Evolutionary conservation across 2,113 vertebrate genomes (phyloP), one percentile per base, ranked within the genome.

Genomic region (Actinemys pallida): DNA sequence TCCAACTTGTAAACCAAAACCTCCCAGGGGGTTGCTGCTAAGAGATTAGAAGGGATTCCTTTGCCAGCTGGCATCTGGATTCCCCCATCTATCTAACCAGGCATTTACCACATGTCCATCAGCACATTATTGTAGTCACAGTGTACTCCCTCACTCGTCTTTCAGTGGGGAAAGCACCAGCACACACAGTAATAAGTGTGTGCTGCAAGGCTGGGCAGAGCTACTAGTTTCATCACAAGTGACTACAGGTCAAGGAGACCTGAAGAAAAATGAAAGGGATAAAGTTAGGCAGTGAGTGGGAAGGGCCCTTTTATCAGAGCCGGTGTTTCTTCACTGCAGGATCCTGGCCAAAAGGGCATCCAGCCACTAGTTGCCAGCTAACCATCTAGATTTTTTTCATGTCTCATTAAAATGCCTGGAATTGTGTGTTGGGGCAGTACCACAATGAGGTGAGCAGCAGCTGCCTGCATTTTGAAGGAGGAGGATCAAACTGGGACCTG

Each of bases 1-100:
- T 96, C 50, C 84, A 95, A 65, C 47, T 88, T 81, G 87, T 95
- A 96, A 97, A 83, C 53, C 31, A 92, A 96, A 91, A 94, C 92
- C 87, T 95, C 87, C 87, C 79, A 17, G 65, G 86, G 54, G 90
- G 42, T 79, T 96, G 92, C 89, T 95, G 72, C 89, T 88, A 86
- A 84, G 62, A 91, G 95, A 95, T 93, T 84, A 95, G 72, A 94
- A 81, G 92, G 86, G 90, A 95, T 83, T 95, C 81, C 83, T 95
- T 5, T 0, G 8, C 89, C 89, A 97, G 0, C 10, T 93, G 94
- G 85, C 86, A 92, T 94, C 79, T 96, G 83, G 56, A 79, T 94
- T 94, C 49, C 47, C 42, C 52, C 17, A 1, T 52, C 4, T 2
- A 2, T 6, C 25, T 57, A 93, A 78, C 25, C 78, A 81, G 24